These are phyloP conservation scores for Conger conger DNA, from an alignment of 2,113 vertebrate genomes.

Conservation along the genomic window DNA sequence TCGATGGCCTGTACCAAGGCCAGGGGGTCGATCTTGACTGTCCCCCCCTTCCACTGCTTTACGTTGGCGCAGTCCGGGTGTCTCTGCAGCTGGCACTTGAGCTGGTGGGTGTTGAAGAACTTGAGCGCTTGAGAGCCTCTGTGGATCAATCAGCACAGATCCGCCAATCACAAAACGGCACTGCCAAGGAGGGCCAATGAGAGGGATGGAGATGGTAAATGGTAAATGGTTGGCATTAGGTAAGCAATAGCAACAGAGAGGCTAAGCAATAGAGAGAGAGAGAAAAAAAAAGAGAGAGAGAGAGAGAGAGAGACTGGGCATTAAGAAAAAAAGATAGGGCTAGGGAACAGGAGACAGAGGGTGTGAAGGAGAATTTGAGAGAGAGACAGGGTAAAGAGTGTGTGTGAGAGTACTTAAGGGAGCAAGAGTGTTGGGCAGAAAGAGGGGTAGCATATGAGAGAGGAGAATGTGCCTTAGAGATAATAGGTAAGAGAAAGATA, in stretches of 20 bases:
- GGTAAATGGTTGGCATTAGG: no score
- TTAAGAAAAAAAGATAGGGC: no score
- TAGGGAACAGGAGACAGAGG: not conserved
- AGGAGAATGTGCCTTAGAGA: not conserved
- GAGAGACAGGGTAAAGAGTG: not conserved
- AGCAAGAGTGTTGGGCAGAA: not conserved
- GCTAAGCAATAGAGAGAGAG: not conserved
- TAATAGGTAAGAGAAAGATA: not conserved
- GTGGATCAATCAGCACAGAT: constrained; percentile 47
- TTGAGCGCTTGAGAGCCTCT: constrained; percentile 98
- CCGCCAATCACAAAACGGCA: not conserved
- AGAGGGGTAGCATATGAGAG: not conserved
- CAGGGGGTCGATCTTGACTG: constrained; percentile 96
- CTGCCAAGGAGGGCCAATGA: constrained; percentile 37
- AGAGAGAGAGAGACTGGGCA: not conserved
- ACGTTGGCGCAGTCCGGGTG: constrained; percentile 97
- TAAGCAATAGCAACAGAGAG: not conserved
- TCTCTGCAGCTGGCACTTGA: constrained; percentile 97
- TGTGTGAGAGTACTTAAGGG: not conserved
- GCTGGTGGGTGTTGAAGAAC: constrained; percentile 98
- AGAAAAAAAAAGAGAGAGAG: not conserved
- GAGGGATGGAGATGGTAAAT: not conserved
- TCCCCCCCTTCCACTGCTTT: constrained; percentile 97
- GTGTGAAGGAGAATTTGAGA: not conserved
- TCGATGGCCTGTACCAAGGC: constrained; percentile 97